phyloP scores from a whole-genome alignment of 2,113 vertebrate genomes.

The Shinisaurus crocodilurus region DNA sequence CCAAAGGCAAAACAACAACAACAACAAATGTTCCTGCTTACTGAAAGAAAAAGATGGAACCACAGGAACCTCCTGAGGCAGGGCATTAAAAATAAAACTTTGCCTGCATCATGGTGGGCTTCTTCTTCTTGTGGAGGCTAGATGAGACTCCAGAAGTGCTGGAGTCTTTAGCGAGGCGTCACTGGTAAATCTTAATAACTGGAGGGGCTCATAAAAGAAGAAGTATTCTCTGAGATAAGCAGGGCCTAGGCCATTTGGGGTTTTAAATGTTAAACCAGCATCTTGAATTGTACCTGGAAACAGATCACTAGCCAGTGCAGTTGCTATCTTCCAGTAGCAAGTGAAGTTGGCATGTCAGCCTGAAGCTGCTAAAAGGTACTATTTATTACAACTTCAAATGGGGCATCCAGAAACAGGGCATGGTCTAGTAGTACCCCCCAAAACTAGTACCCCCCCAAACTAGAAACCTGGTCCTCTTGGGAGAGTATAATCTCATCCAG shows the following conservation, averaged over 20 bases:
- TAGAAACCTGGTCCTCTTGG: too few relatives aligned
- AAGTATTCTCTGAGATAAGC: background rate
- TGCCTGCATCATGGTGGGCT: background rate
- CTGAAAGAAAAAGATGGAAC: background rate
- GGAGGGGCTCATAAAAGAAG: background rate
- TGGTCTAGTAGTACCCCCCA: background rate
- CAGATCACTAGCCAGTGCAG: background rate
- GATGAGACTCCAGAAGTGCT: background rate
- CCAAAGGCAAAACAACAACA: too few relatives aligned
- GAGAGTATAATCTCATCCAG: background rate
- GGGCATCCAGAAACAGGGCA: background rate
- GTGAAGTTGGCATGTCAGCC: background rate
- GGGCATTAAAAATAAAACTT: background rate
- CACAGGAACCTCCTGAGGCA: background rate
- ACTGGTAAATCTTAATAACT: background rate
- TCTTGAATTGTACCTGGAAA: background rate
- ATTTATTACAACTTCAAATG: background rate
- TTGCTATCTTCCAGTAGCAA: background rate
- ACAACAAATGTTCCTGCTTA: background rate
- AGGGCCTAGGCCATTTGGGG: background rate
- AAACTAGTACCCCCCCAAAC: background rate
- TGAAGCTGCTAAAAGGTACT: too few relatives aligned
- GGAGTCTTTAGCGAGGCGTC: background rate
- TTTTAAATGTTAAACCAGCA: background rate
- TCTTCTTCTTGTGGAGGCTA: background rate